phyloP scores from a whole-genome alignment of 2,797 vertebrate genomes.

The Enteromius trimaculatus region DNA sequence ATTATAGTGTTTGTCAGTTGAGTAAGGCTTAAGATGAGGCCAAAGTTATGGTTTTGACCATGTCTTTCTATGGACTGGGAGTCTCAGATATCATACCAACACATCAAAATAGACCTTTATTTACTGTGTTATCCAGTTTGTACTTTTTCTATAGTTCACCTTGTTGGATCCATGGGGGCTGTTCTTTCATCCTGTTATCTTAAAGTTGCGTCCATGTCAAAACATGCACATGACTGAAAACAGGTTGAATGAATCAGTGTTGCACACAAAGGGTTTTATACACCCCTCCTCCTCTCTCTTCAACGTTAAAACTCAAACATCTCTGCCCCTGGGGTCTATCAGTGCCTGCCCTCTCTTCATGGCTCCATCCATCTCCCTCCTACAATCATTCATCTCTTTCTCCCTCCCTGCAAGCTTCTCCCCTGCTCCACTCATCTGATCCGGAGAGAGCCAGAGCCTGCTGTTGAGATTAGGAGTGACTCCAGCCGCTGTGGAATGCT shows the following conservation, averaged over 20 bases:
- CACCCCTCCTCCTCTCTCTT: slow-evolving; percentile 30
- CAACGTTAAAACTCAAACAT: slow-evolving; percentile 49
- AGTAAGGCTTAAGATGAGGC: neutral
- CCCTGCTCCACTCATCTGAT: slow-evolving; percentile 65
- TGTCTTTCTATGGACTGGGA: neutral
- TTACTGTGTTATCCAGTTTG: neutral
- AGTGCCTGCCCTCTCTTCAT: slow-evolving; percentile 53
- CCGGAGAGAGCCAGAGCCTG: slow-evolving; percentile 58
- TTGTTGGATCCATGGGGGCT: slow-evolving; percentile 5
- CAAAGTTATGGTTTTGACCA: neutral
- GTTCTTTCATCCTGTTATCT: neutral
- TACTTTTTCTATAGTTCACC: neutral
- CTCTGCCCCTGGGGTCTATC: slow-evolving; percentile 53
- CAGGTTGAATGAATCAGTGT: slow-evolving; percentile 16
- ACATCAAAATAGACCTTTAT: neutral
- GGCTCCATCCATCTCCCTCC: slow-evolving; percentile 58
- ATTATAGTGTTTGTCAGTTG: slow-evolving; percentile 5
- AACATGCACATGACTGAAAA: slow-evolving; percentile 14
- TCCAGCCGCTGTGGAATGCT: slow-evolving; percentile 73
- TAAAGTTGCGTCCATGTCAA: slow-evolving; percentile 13
- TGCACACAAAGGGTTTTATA: slow-evolving; percentile 46
- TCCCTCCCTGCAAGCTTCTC: slow-evolving; percentile 52
- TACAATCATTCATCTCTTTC: slow-evolving; percentile 57
- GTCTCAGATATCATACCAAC: neutral
- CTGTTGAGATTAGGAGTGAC: slow-evolving; percentile 67